Base-by-base conservation (phyloP, 1,140 invertebrate species). In the Temnothorax curvispinosus region DNA sequence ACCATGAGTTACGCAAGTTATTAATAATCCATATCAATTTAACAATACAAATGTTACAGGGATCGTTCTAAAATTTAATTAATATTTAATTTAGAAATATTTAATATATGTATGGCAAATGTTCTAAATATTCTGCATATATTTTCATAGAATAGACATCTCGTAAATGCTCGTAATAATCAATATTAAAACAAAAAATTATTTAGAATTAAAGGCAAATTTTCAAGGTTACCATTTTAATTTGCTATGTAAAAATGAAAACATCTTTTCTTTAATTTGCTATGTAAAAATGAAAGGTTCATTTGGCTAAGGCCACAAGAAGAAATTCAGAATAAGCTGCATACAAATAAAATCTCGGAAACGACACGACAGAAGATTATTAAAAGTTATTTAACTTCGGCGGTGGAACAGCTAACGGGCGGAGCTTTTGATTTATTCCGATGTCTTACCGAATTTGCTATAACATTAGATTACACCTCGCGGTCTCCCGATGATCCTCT, bases 401-500 rank as follows among this genome's bases (percentile, higher is more conserved):
- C 21, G 15, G 2, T 27, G 32, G 2, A 44, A 35, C 11, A 52
- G 7, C 15, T 11, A 8, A 15, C 38, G 21, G 32, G 2, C 13
- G 5, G 18, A 1, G 13, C 8, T 69, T 80, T 54, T 47, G 18
- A 71, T 71, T 71, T 58, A 76, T 88, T 54, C n/a, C 44, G 65
- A 88, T 81, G 60, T 75, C 44, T 71, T 62, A 71, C 47, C 52
- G 50, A 87, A 87, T 84, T 64, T 87, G 75, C 69, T 32, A 75
- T 69, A 69, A 89, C 86, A 89, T 89, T 71, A 87, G 72, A 69
- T 91, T 87, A 84, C 60, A 76, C 58, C 38, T 60, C 60, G 58
- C 56, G 77, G 84, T 67, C 44, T 47, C 32, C 56, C 82, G 77
- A 91, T 91, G 87, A 91, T 91, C 90, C 89, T 91, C 90, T 91